Evolutionary conservation across 2,113 vertebrate species (phyloP), one percentile per base, ranked within the genome.

Genomic region (Eretmochelys imbricata): DNA sequence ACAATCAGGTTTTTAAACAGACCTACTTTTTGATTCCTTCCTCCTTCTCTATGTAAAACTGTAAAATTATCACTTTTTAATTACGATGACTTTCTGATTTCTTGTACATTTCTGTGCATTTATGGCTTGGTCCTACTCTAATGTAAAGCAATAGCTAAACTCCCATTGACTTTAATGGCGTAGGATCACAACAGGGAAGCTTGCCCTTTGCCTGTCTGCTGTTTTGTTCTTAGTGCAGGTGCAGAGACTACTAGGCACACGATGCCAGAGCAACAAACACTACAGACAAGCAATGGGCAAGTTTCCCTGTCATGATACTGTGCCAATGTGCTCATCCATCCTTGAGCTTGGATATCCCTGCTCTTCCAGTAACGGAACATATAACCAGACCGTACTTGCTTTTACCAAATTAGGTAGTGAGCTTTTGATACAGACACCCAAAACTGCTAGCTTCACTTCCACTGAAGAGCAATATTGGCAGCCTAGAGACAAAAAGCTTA

Each of bases 251-350:
- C 2, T 2, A 81, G 88, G 89, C 75, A 91, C 29, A 82, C 93
- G 88, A 97, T 94, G 93, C 80, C 89, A 94, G 72, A 72, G 89
- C 95, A 94, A 95, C 93, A 85, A 94, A 91, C 38, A 90, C 69
- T 69, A 55, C 82, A 93, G 89, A 6, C 82, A 90, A 82, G 65
- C 86, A 83, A 59, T 35, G 82, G 82, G 80, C 35, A 3, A 2
- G 87, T 59, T 35, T 27, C 35, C 57, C 91, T 93, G 89, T 85
- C 95, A 96, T 92, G n/a, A 38, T 12, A 5, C 10, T 38, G 10
- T 93, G 54, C 87, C 89, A 48, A 82, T 0, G 0, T 0, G 11
- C 84, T 8, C 84, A 49, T 27, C 86, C 94, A 82, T 4, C 9
- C 55, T 88, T 0, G 0, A 10, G 2, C 5, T n/a, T n/a, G 48